phyloP scores from a whole-genome alignment of 2,113 vertebrate genomes.

The Nibea coibor region DNA sequence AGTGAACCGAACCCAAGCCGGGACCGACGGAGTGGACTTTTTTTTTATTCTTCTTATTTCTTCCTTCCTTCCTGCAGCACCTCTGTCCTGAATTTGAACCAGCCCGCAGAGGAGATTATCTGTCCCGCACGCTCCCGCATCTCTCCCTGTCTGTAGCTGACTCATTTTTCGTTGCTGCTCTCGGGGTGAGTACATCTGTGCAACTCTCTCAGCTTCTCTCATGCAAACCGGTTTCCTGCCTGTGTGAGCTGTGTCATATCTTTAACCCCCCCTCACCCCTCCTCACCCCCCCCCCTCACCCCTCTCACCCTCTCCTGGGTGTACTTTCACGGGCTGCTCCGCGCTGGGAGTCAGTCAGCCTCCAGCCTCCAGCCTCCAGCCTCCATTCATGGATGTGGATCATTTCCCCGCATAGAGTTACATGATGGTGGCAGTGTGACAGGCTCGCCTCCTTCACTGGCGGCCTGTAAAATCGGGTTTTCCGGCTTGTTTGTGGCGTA shows the following conservation, averaged over 20 bases:
- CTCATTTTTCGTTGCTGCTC: constrained; percentile 47
- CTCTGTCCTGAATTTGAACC: neutral
- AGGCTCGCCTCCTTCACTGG: constrained; percentile 10
- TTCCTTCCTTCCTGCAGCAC: constrained; percentile 13
- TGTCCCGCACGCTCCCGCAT: constrained; percentile 48
- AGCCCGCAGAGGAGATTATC: constrained; percentile 32
- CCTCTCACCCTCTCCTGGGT: too few relatives aligned
- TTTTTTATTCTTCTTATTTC: constrained; percentile 16
- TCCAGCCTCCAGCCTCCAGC: neutral
- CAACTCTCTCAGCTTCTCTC: neutral
- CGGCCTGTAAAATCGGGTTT: constrained; percentile 32
- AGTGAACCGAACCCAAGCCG: constrained; percentile 6
- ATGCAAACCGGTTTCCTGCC: too few relatives aligned
- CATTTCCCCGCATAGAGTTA: constrained; percentile 46
- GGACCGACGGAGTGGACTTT: constrained; percentile 49
- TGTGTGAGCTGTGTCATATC: too few relatives aligned
- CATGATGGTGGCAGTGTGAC: constrained; percentile 7
- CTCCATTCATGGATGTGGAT: constrained; percentile 50
- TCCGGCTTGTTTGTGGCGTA: neutral
- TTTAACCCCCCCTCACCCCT: too few relatives aligned
- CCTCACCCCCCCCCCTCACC: too few relatives aligned
- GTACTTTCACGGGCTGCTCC: too few relatives aligned
- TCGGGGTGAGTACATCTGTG: constrained; percentile 65
- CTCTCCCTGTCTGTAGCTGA: constrained; percentile 51
- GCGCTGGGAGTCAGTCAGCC: constrained; percentile 4